phyloP scores from a whole-genome alignment of 2,888 invertebrate species.

The Brachynemurus nebulosus region DNA sequence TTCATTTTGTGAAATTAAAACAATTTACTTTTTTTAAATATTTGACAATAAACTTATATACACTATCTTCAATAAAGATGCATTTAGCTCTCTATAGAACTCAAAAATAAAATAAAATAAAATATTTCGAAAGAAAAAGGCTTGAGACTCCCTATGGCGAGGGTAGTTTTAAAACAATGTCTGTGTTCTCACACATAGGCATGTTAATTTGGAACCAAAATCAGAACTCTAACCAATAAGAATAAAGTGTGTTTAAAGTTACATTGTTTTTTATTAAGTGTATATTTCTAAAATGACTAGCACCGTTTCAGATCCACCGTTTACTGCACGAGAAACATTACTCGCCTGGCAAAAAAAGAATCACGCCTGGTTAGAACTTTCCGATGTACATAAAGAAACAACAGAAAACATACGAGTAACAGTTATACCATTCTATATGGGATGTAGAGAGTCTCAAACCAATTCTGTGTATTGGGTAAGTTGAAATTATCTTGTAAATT shows the following conservation, averaged over 20 bases:
- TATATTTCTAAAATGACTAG: slow-evolving; percentile 1
- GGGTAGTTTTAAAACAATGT: no score
- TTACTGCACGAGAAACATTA: slow-evolving; percentile 76
- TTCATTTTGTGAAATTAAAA: no score
- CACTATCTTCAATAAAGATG: no score
- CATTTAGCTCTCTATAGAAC: no score
- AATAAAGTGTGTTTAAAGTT: not conserved
- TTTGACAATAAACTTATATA: no score
- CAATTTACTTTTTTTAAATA: no score
- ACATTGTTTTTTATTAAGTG: not conserved
- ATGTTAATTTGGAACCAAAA: no score
- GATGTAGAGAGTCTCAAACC: slow-evolving; percentile 80
- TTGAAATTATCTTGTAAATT: slow-evolving; percentile 6
- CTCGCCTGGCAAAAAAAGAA: slow-evolving; percentile 95
- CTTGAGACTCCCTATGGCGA: no score
- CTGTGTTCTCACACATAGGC: no score
- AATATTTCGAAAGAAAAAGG: no score
- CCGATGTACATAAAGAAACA: slow-evolving; percentile 94
- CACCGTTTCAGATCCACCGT: slow-evolving; percentile 57
- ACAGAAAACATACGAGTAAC: slow-evolving; percentile 93
- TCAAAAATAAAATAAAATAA: no score
- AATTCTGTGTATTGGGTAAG: slow-evolving; percentile 84
- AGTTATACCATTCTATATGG: slow-evolving; percentile 98
- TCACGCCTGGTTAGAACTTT: slow-evolving; percentile 91
- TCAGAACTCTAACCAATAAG: no score